Conservation (phyloP, 2,888 invertebrate species). For the Aleiodes testaceus region DNA sequence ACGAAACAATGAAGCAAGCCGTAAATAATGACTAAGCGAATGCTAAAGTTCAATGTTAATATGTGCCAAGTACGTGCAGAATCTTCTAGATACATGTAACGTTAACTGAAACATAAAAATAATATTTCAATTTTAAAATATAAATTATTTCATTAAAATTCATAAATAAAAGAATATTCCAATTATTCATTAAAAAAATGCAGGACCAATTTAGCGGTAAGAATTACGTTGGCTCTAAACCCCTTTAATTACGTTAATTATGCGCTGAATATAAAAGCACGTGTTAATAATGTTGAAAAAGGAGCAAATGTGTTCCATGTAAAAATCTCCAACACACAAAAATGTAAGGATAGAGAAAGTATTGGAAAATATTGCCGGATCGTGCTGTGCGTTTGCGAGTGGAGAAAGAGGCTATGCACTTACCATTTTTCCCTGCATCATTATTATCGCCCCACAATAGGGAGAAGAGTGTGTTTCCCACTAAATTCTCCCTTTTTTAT, state of each 20-base stretch:
- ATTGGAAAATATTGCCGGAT: slow-evolving; percentile 39
- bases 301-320: slow-evolving; percentile 10
- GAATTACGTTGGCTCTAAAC: slow-evolving; percentile 23
- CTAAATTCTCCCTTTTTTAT: background rate
- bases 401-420: slow-evolving; percentile 8
- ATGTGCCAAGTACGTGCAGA: slow-evolving; percentile 4
- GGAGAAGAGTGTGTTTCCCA: slow-evolving; percentile 15
- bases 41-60: slow-evolving; percentile 30
- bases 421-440: slow-evolving; percentile 42
- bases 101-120: too few species aligned
- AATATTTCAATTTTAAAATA: too few species aligned
- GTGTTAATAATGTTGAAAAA: slow-evolving; percentile 29
- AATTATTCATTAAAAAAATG: slow-evolving; percentile 31
- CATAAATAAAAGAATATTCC: slow-evolving; percentile 2
- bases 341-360: background rate
- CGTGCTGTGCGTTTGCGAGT: slow-evolving; percentile 9
- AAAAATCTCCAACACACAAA: background rate
- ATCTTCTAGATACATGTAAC: slow-evolving; percentile 5
- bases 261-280: slow-evolving; percentile 21
- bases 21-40: slow-evolving; percentile 34
- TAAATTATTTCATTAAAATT: background rate
- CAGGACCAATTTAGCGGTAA: slow-evolving; percentile 6
- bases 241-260: slow-evolving; percentile 41
- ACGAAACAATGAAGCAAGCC: slow-evolving; percentile 34
- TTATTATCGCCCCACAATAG: slow-evolving; percentile 50